These are phyloP conservation scores for Drosophila infuscata DNA, from an alignment of 2,888 invertebrate species.

Conservation along the genomic window DNA sequence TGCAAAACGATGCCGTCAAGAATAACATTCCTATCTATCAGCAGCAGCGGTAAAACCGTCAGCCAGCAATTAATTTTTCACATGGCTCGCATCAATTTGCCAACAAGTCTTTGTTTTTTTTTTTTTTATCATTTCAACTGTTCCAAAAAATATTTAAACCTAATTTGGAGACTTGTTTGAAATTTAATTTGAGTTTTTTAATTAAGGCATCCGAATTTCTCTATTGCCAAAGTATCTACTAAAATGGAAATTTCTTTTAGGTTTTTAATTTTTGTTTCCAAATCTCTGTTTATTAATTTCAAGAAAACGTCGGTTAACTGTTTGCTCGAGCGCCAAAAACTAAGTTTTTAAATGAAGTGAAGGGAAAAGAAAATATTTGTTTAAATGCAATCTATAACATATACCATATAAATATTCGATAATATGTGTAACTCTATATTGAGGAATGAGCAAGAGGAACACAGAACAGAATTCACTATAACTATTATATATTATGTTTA, in stretches of 20 bases:
- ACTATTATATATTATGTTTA: slow-evolving; percentile 76
- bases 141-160: slow-evolving; percentile 1
- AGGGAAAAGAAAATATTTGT: slow-evolving; percentile 39
- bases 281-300: slow-evolving; percentile 16
- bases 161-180: slow-evolving; percentile 19
- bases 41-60: slow-evolving; percentile 84
- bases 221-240: slow-evolving; percentile 15
- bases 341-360: slow-evolving; percentile 42
- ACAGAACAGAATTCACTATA: slow-evolving; percentile 40
- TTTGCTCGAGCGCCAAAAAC: slow-evolving; percentile 33
- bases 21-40: slow-evolving; percentile 85
- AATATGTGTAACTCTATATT: slow-evolving; percentile 55
- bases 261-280: slow-evolving; percentile 7
- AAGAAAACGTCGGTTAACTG: slow-evolving; percentile 26
- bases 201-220: slow-evolving; percentile 2
- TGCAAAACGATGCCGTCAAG: slow-evolving; percentile 82
- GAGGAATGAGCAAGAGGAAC: slow-evolving; percentile 18
- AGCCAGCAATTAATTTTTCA: slow-evolving; percentile 21
- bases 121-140: slow-evolving; percentile 4
- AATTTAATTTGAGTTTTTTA: slow-evolving; percentile 21
- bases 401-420: slow-evolving; percentile 56
- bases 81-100: slow-evolving; percentile 23
- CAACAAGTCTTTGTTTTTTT: slow-evolving; percentile 20
- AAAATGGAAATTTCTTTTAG: slow-evolving; percentile 3
- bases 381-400: slow-evolving; percentile 50